These are phyloP conservation scores for Aphodius granarius DNA, from an alignment of 2,888 invertebrate species.

Conservation along the genomic window DNA sequence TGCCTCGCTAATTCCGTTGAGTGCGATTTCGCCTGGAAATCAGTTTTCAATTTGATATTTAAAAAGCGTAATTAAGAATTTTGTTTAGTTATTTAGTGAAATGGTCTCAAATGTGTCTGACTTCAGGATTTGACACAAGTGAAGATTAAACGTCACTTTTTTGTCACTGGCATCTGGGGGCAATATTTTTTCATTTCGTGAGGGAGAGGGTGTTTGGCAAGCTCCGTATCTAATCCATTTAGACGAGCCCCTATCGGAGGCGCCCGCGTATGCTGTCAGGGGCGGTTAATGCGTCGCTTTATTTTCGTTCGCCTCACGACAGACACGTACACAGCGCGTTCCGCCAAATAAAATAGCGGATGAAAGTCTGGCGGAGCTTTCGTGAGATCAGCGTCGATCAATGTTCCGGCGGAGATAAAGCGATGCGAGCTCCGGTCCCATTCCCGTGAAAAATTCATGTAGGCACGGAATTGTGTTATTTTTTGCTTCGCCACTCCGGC, in stretches of 20 bases:
- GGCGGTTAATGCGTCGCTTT: not conserved
- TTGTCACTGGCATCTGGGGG: not conserved
- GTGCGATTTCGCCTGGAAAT: slow-evolving; percentile 41
- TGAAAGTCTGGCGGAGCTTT: not conserved
- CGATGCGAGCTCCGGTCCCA: not conserved
- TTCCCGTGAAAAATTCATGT: not conserved
- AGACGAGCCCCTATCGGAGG: not conserved
- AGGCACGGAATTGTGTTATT: not conserved
- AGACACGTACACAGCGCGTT: not conserved
- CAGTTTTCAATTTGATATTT: slow-evolving; percentile 47
- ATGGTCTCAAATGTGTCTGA: too few species aligned
- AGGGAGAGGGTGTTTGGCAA: not conserved
- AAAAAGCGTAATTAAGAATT: not conserved
- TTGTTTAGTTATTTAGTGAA: too few species aligned
- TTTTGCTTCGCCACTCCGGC: not conserved
- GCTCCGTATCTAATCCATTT: not conserved
- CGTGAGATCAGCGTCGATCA: not conserved
- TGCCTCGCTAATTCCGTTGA: not conserved
- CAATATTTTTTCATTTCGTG: not conserved
- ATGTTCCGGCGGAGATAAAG: not conserved
- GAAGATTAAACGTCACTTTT: not conserved
- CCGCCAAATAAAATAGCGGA: not conserved
- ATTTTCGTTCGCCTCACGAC: not conserved
- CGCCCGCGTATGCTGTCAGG: not conserved
- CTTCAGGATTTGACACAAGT: not conserved